These are phyloP conservation scores for Leptopilina boulardi DNA, from an alignment of 1,140 invertebrate genomes.

Conservation along the genomic window DNA sequence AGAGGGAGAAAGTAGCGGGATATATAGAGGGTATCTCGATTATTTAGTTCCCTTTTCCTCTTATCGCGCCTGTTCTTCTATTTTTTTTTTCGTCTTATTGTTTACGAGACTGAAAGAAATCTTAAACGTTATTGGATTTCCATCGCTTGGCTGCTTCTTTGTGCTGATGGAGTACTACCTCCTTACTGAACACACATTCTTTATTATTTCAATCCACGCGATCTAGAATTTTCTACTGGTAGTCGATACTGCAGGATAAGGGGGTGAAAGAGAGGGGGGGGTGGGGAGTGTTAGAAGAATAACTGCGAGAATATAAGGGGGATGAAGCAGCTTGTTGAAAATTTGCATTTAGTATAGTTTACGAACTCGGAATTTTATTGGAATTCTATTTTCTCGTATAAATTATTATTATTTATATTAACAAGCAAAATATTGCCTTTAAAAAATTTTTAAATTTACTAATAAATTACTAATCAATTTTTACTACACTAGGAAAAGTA, in stretches of 20 bases:
- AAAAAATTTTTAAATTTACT: too few relatives aligned
- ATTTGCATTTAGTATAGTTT: too few relatives aligned
- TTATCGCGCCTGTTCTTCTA: conserved; percentile 1
- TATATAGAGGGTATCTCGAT: conserved; percentile 12
- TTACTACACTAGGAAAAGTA: too few relatives aligned
- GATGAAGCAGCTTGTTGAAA: too few relatives aligned
- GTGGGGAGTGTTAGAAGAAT: not conserved
- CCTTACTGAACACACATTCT: conserved; percentile 28
- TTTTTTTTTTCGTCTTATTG: not conserved
- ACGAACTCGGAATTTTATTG: too few relatives aligned
- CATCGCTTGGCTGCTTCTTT: conserved; percentile 19
- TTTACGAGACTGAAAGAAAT: conserved; percentile 18
- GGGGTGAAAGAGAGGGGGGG: not conserved
- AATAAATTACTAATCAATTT: too few relatives aligned
- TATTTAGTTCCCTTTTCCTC: conserved; percentile 13
- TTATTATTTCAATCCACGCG: conserved; percentile 21
- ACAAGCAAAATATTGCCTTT: too few relatives aligned
- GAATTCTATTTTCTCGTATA: too few relatives aligned
- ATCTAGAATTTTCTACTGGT: conserved; percentile 5
- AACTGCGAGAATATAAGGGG: too few relatives aligned
- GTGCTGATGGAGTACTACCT: not conserved
- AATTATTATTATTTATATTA: too few relatives aligned
- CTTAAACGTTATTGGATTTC: conserved; percentile 28
- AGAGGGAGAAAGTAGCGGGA: not conserved
- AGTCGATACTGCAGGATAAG: not conserved